Evolutionary conservation across 2,113 vertebrate species (phyloP), one percentile per base, ranked within the genome.

Genomic region (Sinosuthora webbiana): DNA sequence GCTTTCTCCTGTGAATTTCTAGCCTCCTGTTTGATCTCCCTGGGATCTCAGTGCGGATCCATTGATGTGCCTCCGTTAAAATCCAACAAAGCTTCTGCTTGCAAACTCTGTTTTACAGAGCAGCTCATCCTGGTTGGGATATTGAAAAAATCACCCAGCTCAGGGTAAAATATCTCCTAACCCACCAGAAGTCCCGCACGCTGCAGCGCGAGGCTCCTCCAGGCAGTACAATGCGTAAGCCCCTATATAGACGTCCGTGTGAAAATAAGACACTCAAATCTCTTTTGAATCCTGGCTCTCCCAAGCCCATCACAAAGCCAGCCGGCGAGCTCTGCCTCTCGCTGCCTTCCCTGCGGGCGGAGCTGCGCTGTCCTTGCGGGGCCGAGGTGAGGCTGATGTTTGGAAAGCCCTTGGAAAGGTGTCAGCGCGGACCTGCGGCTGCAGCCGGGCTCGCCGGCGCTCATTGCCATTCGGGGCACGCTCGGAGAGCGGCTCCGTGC

Each of bases 381-480:
- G 76, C 13, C 0, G 0, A 63, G 37, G 11, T 76, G 6, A 7
- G 33, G 82, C 65, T 39, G 6, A 11, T 45, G 82, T 41, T 91
- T 16, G 35, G 2, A 6, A 10, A 80, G 85, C 93, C 71, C 73
- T 63, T 67, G 45, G 80, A 86, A 83, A 92, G 93, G 91, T 60
- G 39, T 9, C 68, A 21, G 83, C 9, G 0, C 3, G 15, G 44
- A 82, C 73, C 93, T 82, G 93, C 73, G 45, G 82, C 78, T 17
- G 77, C 87, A 35, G 95, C 82, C 47, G 35, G 39, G n/a, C 73
- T 80, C 4, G 9, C 35, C 57, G 1, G 60, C 0, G 8, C 91
- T 87, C 31, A 63, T 97, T 85, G 31, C 45, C 91, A 96, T 94
- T 8, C 95, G 90, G 95, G 75, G 63, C 91, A 91, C 52, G 96